Percentiles rank a stretch among this genome's conserved stretches.
Evolutionary conservation across 2,113 vertebrate genomes (phyloP).

Genomic region (Myrmecobius fasciatus): DNA sequence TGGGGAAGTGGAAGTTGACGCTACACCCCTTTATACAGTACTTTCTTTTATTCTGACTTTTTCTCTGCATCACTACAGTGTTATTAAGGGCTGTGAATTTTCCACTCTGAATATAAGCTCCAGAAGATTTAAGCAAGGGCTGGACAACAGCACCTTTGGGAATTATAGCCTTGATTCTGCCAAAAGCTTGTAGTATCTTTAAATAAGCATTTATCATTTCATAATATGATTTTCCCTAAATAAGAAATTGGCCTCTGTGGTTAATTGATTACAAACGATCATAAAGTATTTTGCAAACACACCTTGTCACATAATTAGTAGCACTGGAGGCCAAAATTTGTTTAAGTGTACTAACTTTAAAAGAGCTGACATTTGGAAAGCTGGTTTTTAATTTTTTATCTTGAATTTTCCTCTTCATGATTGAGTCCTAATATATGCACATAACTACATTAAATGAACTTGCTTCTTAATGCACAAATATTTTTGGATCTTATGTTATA

Average conservation of each 20-base stretch:
- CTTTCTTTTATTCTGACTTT: background rate
- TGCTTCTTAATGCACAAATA: background rate
- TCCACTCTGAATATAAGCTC: background rate
- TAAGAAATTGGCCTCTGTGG: background rate
- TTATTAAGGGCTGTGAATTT: background rate
- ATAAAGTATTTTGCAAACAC: background rate
- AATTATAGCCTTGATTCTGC: background rate
- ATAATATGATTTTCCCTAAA: background rate
- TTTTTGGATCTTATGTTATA: background rate
- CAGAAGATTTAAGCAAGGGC: background rate
- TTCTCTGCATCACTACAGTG: background rate
- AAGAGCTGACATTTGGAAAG: background rate
- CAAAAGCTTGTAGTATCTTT: background rate
- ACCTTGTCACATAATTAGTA: background rate
- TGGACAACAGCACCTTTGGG: background rate
- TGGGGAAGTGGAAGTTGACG: background rate
- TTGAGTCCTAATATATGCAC: background rate
- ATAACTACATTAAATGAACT: background rate
- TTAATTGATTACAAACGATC: background rate
- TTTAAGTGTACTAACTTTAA: background rate
- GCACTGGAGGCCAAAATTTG: background rate
- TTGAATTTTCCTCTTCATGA: background rate
- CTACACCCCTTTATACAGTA: background rate
- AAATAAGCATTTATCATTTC: background rate
- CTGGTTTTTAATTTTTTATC: background rate